These are phyloP conservation scores for Engraulis encrasicolus DNA, from an alignment of 2,113 vertebrate species.

Conservation along the genomic window DNA sequence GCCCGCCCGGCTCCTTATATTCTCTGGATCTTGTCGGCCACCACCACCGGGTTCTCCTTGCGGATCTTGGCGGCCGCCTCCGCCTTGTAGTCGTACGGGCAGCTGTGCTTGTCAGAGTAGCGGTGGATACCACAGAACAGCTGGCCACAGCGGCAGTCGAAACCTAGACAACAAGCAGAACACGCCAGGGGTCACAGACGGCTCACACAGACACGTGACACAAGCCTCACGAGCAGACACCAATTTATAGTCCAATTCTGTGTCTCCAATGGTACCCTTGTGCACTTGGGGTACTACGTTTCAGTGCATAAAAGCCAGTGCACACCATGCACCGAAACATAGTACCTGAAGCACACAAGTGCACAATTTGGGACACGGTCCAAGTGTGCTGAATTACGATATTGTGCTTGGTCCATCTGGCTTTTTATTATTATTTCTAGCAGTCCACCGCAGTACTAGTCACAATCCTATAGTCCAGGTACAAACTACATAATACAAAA, in stretches of 20 bases:
- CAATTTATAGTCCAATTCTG: no score
- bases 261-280: no score
- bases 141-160: conserved; percentile 87
- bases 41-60: conserved; percentile 86
- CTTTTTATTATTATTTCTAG: no score
- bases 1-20: conserved; percentile 72
- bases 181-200: not conserved
- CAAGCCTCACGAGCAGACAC: no score
- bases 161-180: conserved; percentile 69
- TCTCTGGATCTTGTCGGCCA: conserved; percentile 91
- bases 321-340: no score
- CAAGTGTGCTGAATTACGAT: no score
- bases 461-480: no score
- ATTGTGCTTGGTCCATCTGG: not conserved
- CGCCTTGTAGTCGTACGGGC: conserved; percentile 87
- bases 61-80: conserved; percentile 87
- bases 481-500: no score
- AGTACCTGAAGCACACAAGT: no score
- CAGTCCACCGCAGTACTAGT: no score
- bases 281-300: no score
- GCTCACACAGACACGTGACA: not conserved
- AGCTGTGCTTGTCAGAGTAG: conserved; percentile 87
- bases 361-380: not conserved
- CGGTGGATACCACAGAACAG: conserved; percentile 88
- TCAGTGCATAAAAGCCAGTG: no score